Evolutionary conservation across 2,888 invertebrate species (phyloP).

Genomic region (Lasioglossum lativentre): DNA sequence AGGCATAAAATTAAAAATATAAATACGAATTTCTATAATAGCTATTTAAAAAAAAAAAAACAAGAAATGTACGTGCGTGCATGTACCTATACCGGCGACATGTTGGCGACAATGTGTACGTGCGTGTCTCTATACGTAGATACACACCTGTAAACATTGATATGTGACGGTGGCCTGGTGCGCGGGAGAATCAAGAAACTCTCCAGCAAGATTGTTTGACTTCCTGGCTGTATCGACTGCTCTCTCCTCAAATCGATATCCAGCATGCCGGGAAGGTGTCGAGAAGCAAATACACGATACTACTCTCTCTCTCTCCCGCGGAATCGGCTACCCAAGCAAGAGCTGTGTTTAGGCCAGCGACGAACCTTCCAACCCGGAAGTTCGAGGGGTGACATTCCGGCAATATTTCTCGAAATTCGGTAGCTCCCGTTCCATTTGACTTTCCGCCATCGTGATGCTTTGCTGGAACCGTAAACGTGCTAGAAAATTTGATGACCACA

Average conservation of each 20-base stretch:
- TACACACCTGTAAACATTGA: slow-evolving; percentile 41
- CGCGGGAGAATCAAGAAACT: slow-evolving; percentile 56
- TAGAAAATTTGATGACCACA: slow-evolving; percentile 49
- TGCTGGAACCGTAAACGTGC: slow-evolving; percentile 40
- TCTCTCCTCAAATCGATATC: slow-evolving; percentile 42
- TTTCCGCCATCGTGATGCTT: slow-evolving; percentile 16
- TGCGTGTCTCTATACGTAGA: slow-evolving; percentile 12
- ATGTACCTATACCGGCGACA: background rate
- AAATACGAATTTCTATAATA: slow-evolving; percentile 46
- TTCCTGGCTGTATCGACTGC: slow-evolving; percentile 49
- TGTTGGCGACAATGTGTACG: too few species aligned
- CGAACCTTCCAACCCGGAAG: slow-evolving; percentile 4
- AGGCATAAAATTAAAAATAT: slow-evolving; percentile 44
- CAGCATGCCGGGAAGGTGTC: slow-evolving; percentile 29
- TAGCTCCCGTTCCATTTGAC: too few species aligned
- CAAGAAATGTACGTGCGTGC: background rate
- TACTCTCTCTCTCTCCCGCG: background rate
- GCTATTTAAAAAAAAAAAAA: background rate
- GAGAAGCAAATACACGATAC: slow-evolving; percentile 53
- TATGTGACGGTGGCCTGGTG: slow-evolving; percentile 56
- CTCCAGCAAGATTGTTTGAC: slow-evolving; percentile 52
- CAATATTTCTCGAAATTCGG: too few species aligned
- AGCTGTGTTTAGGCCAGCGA: slow-evolving; percentile 36
- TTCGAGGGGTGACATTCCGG: slow-evolving; percentile 22
- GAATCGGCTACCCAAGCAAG: background rate